Evolutionary conservation across 2,797 vertebrate genomes (phyloP).

Genomic region (Mastacembelus armatus): DNA sequence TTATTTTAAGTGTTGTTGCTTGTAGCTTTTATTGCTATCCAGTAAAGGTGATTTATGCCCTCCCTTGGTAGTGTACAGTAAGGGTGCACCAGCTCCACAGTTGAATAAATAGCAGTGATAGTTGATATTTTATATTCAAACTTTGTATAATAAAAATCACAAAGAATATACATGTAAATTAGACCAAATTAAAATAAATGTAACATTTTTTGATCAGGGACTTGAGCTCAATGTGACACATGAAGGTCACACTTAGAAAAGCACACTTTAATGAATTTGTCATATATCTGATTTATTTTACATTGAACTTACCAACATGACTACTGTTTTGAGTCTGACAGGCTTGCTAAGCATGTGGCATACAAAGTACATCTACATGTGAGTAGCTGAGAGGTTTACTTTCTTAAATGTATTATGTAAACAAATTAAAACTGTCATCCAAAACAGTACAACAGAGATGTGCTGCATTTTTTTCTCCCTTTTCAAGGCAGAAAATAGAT

Average conservation of each 20-base stretch:
- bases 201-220: not conserved
- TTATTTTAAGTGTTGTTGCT: constrained; percentile 16
- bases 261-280: not conserved
- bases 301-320: constrained; percentile 6
- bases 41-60: constrained; percentile 6
- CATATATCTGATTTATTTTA: constrained; percentile 10
- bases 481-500: not conserved
- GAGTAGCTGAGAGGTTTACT: not conserved
- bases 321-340: constrained; percentile 11
- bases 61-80: not conserved
- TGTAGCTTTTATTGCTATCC: not conserved
- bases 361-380: not conserved
- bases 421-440: constrained; percentile 6
- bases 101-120: constrained; percentile 9
- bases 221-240: constrained; percentile 1
- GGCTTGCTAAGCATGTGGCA: constrained; percentile 13
- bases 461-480: not conserved
- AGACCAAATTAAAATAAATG: constrained; percentile 33
- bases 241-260: constrained; percentile 8
- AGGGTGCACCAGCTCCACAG: not conserved
- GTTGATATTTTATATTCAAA: constrained; percentile 19
- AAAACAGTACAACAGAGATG: not conserved
- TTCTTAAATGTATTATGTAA: not conserved
- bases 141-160: not conserved
- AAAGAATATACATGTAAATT: constrained; percentile 18